Base-by-base conservation (phyloP, 2,888 invertebrate species). In the Drosophila robusta region DNA sequence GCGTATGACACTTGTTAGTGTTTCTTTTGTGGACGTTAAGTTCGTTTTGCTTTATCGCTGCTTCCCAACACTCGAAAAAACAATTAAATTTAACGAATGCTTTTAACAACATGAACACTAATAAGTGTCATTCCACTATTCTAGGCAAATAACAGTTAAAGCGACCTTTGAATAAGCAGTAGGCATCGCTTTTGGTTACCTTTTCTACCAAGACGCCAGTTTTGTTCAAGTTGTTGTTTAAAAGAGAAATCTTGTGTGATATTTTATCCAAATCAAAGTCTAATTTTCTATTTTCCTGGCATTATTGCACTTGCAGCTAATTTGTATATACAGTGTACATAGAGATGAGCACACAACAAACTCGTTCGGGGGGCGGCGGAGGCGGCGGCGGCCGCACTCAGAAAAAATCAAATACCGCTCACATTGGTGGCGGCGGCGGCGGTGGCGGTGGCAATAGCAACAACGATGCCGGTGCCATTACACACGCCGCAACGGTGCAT, bases 281-380 rank as follows among this genome's bases (percentile, higher is more conserved):
- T 26, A 49, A 67, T 64, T 65, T 63, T 46, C 56, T 47, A 52
- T 41, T 62, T 29, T 60, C n/a, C 47, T 54, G 41, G 32, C 24
- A 46, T 49, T 52, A 60, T 50, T 38, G 66, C 46, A 44, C 38
- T 56, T 81, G 4, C 84, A 92, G 92, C 91, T 92, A 91, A 91
- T 83, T 92, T 92, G 92, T 92, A 92, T 92, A 92, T 92, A 92
- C 91, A 91, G 92, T 91, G 91, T 91, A 91, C 91, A 91, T 91
- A 91, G 88, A 90, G 83, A 92, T 92, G 92, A 92, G 92, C 92
- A 92, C 92, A 92, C 92, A 91, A 90, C 92, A 92, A 91, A 92
- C 87, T 88, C 92, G 92, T 89, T 89, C 91, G 81, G 91, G 92
- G 84, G 92, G 91, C 77, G 91, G 81, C 45, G 81, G 78, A 41